Conservation (phyloP, 2,113 vertebrate species). For the Brachyistius frenatus region DNA sequence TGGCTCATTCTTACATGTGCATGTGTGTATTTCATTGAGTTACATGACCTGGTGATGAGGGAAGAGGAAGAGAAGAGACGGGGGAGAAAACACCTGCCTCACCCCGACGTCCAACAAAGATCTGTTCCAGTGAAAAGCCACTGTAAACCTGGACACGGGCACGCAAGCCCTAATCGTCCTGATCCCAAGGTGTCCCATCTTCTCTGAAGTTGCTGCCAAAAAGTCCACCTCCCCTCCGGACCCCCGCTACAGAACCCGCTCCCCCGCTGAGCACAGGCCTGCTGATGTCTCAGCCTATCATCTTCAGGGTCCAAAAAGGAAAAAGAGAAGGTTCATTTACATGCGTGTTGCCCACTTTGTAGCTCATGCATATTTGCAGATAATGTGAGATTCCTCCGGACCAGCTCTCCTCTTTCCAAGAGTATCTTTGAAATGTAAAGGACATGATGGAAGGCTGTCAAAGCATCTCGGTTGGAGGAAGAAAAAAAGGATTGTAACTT, state of each 20-base stretch:
- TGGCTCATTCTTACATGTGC: constrained; percentile 23
- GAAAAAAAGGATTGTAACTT: constrained; percentile 70
- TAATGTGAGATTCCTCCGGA: constrained; percentile 85
- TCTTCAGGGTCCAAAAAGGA: background rate
- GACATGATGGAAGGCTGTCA: constrained; percentile 89
- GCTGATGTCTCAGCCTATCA: constrained; percentile 13
- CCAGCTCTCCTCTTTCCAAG: constrained; percentile 79
- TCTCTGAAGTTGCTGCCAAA: constrained; percentile 67
- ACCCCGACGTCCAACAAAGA: constrained; percentile 67
- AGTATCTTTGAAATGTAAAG: constrained; percentile 87
- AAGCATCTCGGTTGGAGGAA: constrained; percentile 60
- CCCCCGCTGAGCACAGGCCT: constrained; percentile 41
- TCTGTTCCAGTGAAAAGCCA: constrained; percentile 65
- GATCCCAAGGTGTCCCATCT: constrained; percentile 65
- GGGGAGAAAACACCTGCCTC: constrained; percentile 71
- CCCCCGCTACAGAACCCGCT: background rate
- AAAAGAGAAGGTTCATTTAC: background rate
- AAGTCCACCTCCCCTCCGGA: constrained; percentile 25
- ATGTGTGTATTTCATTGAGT: constrained; percentile 54
- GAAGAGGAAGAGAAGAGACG: background rate
- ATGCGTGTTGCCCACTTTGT: background rate
- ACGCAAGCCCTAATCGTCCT: constrained; percentile 72
- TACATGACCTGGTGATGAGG: constrained; percentile 62
- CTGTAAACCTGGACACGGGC: constrained; percentile 64
- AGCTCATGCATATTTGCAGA: constrained; percentile 20